These are phyloP conservation scores for Nautilus pompilius DNA, from an alignment of 1,140 invertebrate species.

Conservation along the genomic window DNA sequence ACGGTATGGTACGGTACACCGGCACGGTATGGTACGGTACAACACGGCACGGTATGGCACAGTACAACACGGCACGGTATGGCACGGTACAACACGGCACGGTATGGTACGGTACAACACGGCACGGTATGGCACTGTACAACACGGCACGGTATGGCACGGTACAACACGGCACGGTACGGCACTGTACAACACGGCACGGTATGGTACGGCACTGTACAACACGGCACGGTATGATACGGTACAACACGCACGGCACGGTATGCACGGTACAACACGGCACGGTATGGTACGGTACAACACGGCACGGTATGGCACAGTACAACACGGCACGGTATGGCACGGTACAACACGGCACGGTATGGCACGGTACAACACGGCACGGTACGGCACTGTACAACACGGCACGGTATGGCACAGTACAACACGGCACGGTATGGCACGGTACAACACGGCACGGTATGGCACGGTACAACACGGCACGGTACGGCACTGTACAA, in stretches of 20 bases:
- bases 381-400: conserved; percentile 8
- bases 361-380: neutral
- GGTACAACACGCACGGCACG: too few relatives aligned
- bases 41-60: conserved; percentile 5
- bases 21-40: neutral
- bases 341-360: neutral
- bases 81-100: neutral
- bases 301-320: conserved; percentile 10
- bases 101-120: too few relatives aligned
- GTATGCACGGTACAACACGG: conserved; percentile 8
- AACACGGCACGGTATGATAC: conserved; percentile 7
- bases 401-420: neutral
- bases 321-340: neutral
- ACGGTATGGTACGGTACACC: neutral
- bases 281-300: conserved; percentile 9
- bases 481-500: neutral
- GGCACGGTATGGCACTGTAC: conserved; percentile 1
- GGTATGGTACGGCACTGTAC: conserved; percentile 11
- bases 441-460: conserved; percentile 4
- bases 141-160: neutral
- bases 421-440: conserved; percentile 1
- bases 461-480: neutral
- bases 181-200: conserved; percentile 7
- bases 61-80: conserved; percentile 1
- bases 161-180: conserved; percentile 9